These are phyloP conservation scores for Rissa tridactyla DNA, from an alignment of 2,113 vertebrate species.

Conservation along the genomic window DNA sequence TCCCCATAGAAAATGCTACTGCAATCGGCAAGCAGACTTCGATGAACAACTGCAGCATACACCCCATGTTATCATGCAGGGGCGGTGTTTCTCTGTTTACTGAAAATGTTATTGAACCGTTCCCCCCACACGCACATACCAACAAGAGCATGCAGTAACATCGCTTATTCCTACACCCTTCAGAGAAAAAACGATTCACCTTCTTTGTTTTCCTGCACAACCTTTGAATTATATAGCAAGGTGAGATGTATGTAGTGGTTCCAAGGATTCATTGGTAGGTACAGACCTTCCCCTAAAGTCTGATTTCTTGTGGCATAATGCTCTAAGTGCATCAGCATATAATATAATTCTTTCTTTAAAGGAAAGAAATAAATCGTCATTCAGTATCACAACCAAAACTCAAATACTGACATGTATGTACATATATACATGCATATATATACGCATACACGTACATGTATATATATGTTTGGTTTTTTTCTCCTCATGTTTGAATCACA, in stretches of 20 bases:
- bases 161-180: not conserved
- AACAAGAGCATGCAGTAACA: not conserved
- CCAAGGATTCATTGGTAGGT: not conserved
- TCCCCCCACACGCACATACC: not conserved
- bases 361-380: not conserved
- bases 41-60: not conserved
- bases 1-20: not conserved
- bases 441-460: not conserved
- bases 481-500: not conserved
- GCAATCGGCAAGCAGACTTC: not conserved
- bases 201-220: not conserved
- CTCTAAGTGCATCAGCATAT: not conserved
- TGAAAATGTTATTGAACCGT: not conserved
- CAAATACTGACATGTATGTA: not conserved
- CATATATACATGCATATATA: not conserved
- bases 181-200: not conserved
- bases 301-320: not conserved
- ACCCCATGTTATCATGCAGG: not conserved
- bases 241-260: not conserved
- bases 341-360: not conserved
- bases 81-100: constrained; percentile 21
- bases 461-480: not conserved
- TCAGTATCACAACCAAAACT: not conserved
- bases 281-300: not conserved
- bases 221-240: not conserved